Conservation (phyloP, 2,113 vertebrate species). For the Pteronura brasiliensis region DNA sequence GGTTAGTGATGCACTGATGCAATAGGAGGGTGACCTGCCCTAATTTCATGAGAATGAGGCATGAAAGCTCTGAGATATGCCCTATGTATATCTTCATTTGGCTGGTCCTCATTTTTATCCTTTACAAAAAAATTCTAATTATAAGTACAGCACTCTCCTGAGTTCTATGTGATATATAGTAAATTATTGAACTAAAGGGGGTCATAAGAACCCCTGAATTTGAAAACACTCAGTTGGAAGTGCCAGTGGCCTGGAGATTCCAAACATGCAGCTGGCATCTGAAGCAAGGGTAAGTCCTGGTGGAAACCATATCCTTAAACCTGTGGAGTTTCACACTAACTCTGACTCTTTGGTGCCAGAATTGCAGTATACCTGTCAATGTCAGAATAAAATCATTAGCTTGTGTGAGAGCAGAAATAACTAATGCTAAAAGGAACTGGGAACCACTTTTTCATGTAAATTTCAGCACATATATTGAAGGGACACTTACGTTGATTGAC, state of each 20-base stretch:
- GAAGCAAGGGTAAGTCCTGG: background rate
- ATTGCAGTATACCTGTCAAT: background rate
- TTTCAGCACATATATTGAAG: background rate
- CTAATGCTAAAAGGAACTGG: background rate
- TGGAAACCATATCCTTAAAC: background rate
- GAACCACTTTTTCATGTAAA: background rate
- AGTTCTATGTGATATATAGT: background rate
- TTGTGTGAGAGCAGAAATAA: background rate
- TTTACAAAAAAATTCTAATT: background rate
- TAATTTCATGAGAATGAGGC: background rate
- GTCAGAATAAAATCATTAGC: conserved; percentile 15
- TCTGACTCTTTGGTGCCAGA: background rate
- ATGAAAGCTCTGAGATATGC: background rate
- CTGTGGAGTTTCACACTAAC: background rate
- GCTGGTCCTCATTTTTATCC: background rate
- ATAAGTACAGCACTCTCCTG: background rate
- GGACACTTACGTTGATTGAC: background rate
- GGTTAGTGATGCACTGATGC: no score
- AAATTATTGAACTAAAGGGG: background rate
- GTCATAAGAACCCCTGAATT: background rate
- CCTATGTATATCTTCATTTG: background rate
- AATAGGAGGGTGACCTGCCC: background rate
- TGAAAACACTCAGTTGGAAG: background rate
- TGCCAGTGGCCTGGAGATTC: background rate
- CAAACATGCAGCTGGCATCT: background rate